These are phyloP conservation scores for Bovichtus variegatus DNA, from an alignment of 2,797 vertebrate genomes.

Conservation along the genomic window DNA sequence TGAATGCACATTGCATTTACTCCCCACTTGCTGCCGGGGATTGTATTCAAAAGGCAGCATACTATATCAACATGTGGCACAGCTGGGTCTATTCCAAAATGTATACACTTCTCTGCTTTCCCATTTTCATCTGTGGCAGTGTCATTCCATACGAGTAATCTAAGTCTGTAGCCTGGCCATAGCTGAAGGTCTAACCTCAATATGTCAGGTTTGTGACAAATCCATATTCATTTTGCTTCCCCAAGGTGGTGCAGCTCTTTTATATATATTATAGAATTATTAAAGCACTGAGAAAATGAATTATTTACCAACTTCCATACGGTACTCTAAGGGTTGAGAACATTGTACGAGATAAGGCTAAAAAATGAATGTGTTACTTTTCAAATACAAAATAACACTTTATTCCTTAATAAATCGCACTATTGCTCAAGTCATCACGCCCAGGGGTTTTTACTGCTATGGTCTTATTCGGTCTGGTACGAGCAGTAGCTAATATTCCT, in stretches of 20 bases:
- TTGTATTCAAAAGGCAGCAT: constrained; percentile 38
- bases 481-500: not conserved
- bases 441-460: not conserved
- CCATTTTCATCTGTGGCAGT: constrained; percentile 48
- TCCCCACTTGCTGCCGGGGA: constrained; percentile 42
- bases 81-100: constrained; percentile 14
- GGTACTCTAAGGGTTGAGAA: constrained; percentile 12
- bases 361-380: constrained; percentile 10
- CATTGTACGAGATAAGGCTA: constrained; percentile 15
- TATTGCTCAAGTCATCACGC: not conserved
- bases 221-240: constrained; percentile 50
- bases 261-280: constrained; percentile 51
- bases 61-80: constrained; percentile 44
- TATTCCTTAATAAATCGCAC: not conserved
- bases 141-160: constrained; percentile 33
- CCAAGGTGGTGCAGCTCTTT: constrained; percentile 37
- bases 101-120: constrained; percentile 52
- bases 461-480: not conserved
- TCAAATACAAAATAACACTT: not conserved
- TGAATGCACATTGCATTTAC: constrained; percentile 43
- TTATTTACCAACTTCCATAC: constrained; percentile 54
- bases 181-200: constrained; percentile 62
- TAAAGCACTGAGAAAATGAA: constrained; percentile 53
- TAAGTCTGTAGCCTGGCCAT: constrained; percentile 38
- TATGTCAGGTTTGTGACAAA: constrained; percentile 64